phyloP scores from a whole-genome alignment of 2,888 invertebrate genomes.

The Listrodromus nycthemerus region DNA sequence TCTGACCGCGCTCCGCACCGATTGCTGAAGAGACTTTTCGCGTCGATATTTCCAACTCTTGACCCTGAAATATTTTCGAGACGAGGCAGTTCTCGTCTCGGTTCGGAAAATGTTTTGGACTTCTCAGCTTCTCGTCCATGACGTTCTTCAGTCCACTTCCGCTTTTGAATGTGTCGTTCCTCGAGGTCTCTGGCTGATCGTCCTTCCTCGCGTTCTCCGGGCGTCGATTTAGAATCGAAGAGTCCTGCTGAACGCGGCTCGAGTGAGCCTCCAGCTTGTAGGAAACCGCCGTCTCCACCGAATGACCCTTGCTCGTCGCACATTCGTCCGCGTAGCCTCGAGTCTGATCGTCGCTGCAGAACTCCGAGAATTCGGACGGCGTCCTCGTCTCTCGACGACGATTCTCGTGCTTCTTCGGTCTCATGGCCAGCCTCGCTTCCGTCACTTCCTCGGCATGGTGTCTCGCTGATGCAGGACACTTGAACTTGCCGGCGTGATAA shows the following conservation, averaged over 20 bases:
- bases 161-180: not conserved
- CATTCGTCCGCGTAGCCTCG: not conserved
- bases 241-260: not conserved
- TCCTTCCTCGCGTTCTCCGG: not conserved
- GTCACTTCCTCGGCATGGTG: constrained; percentile 1
- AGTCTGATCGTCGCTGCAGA: constrained; percentile 19
- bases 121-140: constrained; percentile 33
- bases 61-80: constrained; percentile 51
- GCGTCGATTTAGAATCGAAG: not conserved
- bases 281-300: not conserved
- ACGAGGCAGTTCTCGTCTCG: constrained; percentile 30
- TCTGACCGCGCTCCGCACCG: not conserved
- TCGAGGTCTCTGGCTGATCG: constrained; percentile 14
- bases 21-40: not conserved
- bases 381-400: constrained; percentile 25
- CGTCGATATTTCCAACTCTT: constrained; percentile 63
- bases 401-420: constrained; percentile 36
- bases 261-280: not conserved
- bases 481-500: constrained; percentile 31
- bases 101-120: constrained; percentile 23
- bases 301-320: not conserved
- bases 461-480: constrained; percentile 11
- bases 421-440: constrained; percentile 3
- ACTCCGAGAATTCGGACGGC: constrained; percentile 1
- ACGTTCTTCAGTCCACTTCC: constrained; percentile 34